Base-by-base conservation (phyloP, 2,888 invertebrate genomes). In the Xylophagus ater region DNA sequence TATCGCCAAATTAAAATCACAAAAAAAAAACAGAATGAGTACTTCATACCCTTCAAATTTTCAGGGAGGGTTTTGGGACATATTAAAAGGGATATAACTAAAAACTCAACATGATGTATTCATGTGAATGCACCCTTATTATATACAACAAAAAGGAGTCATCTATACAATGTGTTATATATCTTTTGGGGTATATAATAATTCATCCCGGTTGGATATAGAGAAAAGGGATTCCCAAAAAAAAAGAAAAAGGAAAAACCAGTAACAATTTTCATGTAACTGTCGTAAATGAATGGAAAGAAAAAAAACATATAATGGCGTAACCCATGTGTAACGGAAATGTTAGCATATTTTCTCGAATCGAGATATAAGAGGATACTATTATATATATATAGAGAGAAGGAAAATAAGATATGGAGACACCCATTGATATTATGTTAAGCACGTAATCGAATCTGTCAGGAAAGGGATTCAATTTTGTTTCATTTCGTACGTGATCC, bases 391-490 rank as follows among this genome's bases (percentile, higher is more conserved):
- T 19, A 35, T 10, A 24, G 30, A 29, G 34, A 23, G 18, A 30
- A 32, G 33, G 33, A 28, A 35, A 38, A 37, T 26, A 34, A 43
- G 44, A 41, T 29, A 44, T 31, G 21, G 42, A 44, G 40, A 38
- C 41, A 32, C 34, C 42, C 40, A 40, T 44, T 40, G 44, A 44
- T 44, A 44, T 41, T 44, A 44, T 44, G 44, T 44, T 44, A 44
- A 44, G 44, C 44, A 44, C 44, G 44, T 44, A 44, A 44, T 44
- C 44, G 44, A 44, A 44, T 44, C 42, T 44, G 41, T 42, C 40
- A 44, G 36, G 18, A 29, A 19, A 42, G 40, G 35, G 42, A 44
- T 44, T 44, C 42, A 44, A 44, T 44, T 44, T 44, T 41, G 35
- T 41, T 21, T 41, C 36, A 38, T 41, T 44, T 41, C 41, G 44